A percentile compares a stretch with the other conserved stretches of the same genome.
Evolutionary conservation across 2,113 vertebrate species (phyloP).

Genomic region (Carollia perspicillata): DNA sequence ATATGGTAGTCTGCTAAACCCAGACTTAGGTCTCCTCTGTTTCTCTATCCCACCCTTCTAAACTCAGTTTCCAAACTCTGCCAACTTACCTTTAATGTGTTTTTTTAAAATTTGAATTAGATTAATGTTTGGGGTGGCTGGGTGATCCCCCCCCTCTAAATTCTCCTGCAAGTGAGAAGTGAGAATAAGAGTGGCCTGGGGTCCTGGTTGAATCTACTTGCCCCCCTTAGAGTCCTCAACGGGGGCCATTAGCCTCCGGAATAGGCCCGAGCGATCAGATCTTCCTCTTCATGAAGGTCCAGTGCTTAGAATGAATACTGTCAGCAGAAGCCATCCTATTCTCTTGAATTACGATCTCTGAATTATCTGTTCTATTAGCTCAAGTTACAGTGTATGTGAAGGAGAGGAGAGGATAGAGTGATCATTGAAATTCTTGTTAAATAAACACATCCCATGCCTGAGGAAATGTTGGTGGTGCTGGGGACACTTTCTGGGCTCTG

Average conservation of each 20-base stretch:
- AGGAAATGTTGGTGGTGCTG: neutral
- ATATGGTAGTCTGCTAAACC: neutral
- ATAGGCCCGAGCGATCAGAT: neutral
- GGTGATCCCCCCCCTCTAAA: neutral
- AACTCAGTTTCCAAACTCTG: neutral
- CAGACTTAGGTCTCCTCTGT: neutral
- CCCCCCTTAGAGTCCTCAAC: neutral
- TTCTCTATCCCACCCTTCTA: neutral
- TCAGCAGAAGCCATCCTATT: neutral
- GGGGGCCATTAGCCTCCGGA: neutral
- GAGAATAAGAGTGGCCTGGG: neutral
- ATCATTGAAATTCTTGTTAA: neutral
- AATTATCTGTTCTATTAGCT: neutral
- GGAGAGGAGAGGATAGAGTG: neutral
- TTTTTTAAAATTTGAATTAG: neutral
- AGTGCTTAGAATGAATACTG: neutral
- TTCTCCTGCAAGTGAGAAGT: neutral
- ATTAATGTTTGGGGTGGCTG: neutral
- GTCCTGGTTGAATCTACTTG: neutral
- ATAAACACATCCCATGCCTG: neutral
- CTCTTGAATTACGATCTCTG: neutral
- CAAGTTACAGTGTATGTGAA: neutral
- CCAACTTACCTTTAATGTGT: neutral
- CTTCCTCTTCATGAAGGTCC: neutral
- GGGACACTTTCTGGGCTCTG: neutral